Conservation (phyloP, 2,797 vertebrate species). For the Labeo calbasu region DNA sequence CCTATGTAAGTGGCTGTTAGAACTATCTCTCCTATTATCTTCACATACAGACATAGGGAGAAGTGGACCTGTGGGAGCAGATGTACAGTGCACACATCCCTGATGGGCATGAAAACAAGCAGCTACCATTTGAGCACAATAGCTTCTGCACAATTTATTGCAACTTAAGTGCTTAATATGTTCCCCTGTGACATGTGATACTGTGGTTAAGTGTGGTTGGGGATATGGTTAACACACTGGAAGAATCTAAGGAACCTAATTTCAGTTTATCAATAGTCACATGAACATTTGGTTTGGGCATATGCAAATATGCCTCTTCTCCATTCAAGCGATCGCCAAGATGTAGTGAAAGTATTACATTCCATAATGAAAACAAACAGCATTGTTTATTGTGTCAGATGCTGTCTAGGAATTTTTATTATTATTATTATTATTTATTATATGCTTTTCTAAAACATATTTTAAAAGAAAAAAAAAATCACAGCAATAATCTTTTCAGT, state of each 20-base stretch:
- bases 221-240: background rate
- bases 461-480: background rate
- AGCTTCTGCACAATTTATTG: conserved; percentile 3
- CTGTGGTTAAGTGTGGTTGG: background rate
- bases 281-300: background rate
- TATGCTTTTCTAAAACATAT: background rate
- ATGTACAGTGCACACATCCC: conserved; percentile 14
- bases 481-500: background rate
- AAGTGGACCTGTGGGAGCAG: conserved; percentile 6
- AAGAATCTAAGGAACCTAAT: conserved; percentile 1
- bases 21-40: background rate
- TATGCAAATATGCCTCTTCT: background rate
- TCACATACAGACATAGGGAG: background rate
- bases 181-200: background rate
- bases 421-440: too few species aligned
- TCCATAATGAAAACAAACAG: background rate
- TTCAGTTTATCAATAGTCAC: conserved; percentile 7
- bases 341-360: background rate
- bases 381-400: background rate
- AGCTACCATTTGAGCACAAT: background rate
- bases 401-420: background rate
- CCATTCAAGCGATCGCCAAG: background rate
- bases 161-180: conserved; percentile 6
- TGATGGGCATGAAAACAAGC: conserved; percentile 4
- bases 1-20: background rate